These are phyloP conservation scores for Aphis gossypii DNA, from an alignment of 1,140 invertebrate genomes.

Conservation along the genomic window DNA sequence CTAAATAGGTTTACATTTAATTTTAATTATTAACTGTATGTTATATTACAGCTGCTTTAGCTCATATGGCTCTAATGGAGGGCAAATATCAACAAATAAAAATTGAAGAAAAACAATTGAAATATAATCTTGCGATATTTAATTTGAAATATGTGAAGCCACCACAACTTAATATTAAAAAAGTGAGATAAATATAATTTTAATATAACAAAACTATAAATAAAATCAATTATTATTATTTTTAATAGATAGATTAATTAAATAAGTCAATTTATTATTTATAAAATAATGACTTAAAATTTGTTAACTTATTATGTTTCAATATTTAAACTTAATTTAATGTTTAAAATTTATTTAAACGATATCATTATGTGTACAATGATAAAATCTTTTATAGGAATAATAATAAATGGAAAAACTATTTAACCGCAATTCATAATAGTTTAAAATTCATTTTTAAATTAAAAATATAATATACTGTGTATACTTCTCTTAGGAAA, in stretches of 20 bases:
- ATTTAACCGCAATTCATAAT: neutral
- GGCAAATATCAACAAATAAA: neutral
- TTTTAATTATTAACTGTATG: neutral
- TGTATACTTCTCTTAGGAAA: neutral
- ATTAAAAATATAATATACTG: neutral
- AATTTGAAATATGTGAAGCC: constrained; percentile 17
- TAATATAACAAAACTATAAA: neutral
- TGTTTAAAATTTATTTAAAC: neutral
- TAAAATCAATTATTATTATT: no score
- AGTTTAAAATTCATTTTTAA: neutral
- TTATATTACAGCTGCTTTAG: neutral
- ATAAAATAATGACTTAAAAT: neutral
- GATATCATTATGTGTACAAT: neutral
- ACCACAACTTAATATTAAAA: neutral
- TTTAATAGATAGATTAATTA: neutral
- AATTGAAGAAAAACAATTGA: neutral
- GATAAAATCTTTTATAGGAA: neutral
- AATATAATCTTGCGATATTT: constrained; percentile 10
- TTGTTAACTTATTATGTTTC: neutral
- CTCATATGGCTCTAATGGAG: neutral
- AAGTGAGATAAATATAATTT: neutral
- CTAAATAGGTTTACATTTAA: neutral
- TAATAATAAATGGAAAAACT: neutral
- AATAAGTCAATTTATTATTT: neutral
- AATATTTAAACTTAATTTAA: neutral